These are phyloP conservation scores for Chrysochloris asiatica DNA, from an alignment of 2,113 vertebrate genomes.

Conservation along the genomic window DNA sequence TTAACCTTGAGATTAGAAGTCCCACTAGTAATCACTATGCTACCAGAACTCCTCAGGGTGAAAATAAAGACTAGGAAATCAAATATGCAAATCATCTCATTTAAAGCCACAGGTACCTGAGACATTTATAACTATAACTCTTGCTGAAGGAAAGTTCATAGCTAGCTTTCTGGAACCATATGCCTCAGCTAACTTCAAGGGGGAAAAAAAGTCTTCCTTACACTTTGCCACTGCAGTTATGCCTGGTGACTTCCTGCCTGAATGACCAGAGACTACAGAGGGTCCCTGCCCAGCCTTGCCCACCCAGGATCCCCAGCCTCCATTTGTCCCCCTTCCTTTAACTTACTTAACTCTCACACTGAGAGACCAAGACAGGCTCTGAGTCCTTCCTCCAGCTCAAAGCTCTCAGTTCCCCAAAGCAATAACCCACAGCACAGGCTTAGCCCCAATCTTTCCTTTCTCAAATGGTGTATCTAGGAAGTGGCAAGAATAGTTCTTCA, in stretches of 20 bases:
- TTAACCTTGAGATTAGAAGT: too few relatives aligned
- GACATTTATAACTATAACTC: background rate
- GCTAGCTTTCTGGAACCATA: background rate
- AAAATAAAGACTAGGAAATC: background rate
- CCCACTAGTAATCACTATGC: too few relatives aligned
- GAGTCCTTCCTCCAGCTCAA: background rate
- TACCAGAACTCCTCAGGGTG: background rate
- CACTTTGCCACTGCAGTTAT: too few relatives aligned
- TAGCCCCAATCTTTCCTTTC: background rate
- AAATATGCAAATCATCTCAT: background rate
- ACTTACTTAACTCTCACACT: too few relatives aligned
- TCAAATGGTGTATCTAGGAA: background rate
- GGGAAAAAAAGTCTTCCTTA: background rate
- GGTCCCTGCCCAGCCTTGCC: background rate
- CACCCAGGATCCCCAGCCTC: background rate
- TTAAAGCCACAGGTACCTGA: background rate
- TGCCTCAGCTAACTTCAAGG: background rate
- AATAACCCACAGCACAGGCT: background rate
- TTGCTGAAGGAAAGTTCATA: background rate
- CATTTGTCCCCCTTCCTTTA: background rate
- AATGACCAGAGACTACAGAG: background rate
- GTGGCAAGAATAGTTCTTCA: background rate
- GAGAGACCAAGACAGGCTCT: background rate
- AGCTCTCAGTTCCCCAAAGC: background rate
- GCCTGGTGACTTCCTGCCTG: background rate